Base-by-base conservation (phyloP, 2,888 invertebrate genomes). In the Philereme transversata region DNA sequence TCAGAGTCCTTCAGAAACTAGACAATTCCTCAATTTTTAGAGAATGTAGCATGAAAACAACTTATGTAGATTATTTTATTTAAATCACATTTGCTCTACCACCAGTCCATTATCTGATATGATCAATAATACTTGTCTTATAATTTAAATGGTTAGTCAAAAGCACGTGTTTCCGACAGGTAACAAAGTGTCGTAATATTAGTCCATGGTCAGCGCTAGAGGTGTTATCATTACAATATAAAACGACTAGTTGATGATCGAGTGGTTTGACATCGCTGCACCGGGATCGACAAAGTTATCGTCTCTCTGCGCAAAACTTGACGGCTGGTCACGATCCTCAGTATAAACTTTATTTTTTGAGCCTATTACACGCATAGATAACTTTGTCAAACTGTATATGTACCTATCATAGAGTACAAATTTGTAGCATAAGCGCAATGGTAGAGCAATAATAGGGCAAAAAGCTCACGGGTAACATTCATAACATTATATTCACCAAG, bases 211-310 rank as follows among this genome's bases (percentile, higher is more conserved):
- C 64, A 68, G 66, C 62, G 68, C 70, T 48, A 41, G 64, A 47
- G 62, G 52, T 63, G 69, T 79, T 87, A 87, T 89, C 88, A 65
- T 69, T 67, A 68, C 77, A 84, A 85, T 87, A 86, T 86, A 85
- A 86, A 86, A 86, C 79, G 77, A 79, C 79, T 75, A 72, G 62
- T 72, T 72, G 73, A 86, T 90, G 90, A 91, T 90, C 77, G 91
- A 91, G 87, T 86, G 84, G 75, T 71, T 72, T 65, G 68, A 70
- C 58, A 59, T 49, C 48, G 48, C 54, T 55, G 35, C 49, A 51
- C 71, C 68, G 75, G 74, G 49, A 57, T 54, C 57, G 54, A 61
- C 57, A 62, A 64, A 63, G 61, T 54, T 63, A 62, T 56, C 45
- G 50, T 51, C 57, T 61, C 64, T 55, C 46, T 60, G 22, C 48